phyloP scores from a whole-genome alignment of 2,113 vertebrate species.

The Heptranchias perlo region DNA sequence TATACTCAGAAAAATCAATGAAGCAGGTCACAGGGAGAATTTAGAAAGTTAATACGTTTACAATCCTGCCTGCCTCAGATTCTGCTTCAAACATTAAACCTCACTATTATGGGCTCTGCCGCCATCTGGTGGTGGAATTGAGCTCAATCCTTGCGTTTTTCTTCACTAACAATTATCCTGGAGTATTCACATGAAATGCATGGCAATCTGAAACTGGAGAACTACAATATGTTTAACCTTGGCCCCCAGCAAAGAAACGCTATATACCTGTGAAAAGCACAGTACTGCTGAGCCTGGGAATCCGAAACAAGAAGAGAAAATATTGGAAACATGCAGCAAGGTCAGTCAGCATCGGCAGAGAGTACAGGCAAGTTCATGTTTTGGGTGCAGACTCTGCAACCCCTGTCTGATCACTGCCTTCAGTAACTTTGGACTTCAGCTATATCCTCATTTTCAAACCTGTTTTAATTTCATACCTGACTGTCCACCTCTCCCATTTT shows the following conservation, averaged over 20 bases:
- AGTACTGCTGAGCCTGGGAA: background rate
- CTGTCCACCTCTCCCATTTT: background rate
- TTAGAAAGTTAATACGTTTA: background rate
- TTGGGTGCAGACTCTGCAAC: background rate
- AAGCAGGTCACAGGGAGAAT: background rate
- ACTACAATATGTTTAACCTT: background rate
- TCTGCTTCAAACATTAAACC: background rate
- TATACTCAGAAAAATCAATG: background rate
- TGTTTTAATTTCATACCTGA: background rate
- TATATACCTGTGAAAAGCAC: background rate
- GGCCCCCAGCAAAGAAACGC: background rate
- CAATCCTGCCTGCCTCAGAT: background rate
- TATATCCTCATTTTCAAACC: background rate
- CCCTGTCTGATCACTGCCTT: background rate
- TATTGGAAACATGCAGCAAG: background rate
- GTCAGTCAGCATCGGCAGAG: background rate
- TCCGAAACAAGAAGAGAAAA: background rate
- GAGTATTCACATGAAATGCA: background rate
- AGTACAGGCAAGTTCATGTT: background rate
- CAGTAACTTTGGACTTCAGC: background rate
- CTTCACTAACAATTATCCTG: background rate
- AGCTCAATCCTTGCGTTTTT: background rate
- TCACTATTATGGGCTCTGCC: background rate
- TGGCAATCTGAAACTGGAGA: background rate
- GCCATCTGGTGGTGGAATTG: background rate